Conservation (phyloP, 2,797 vertebrate species). For the Diplodus puntazzo region DNA sequence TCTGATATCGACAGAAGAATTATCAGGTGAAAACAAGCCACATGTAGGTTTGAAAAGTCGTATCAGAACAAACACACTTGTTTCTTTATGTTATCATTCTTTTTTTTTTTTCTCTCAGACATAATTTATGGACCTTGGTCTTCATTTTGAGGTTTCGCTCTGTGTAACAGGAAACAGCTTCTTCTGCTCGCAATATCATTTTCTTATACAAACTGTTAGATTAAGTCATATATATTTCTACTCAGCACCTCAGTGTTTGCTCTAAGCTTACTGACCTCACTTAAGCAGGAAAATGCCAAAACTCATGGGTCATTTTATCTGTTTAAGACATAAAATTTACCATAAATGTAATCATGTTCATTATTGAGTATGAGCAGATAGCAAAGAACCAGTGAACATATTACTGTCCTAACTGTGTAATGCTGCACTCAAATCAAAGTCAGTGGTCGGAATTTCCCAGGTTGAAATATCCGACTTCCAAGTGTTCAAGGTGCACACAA, state of each 20-base stretch:
- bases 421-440: no score
- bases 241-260: neutral
- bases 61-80: neutral
- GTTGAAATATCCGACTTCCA: no score
- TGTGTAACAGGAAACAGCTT: conserved; percentile 4
- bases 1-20: neutral
- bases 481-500: no score
- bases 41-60: neutral
- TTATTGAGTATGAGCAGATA: neutral
- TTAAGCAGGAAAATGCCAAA: neutral
- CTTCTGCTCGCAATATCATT: no score
- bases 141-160: neutral
- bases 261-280: neutral
- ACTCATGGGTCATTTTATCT: neutral
- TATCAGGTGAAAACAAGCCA: neutral
- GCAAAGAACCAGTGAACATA: neutral
- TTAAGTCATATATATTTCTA: neutral
- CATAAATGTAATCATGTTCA: no score
- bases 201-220: neutral
- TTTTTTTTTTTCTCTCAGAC: neutral
- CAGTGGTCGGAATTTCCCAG: no score
- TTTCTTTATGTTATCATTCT: neutral
- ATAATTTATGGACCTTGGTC: neutral
- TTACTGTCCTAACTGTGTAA: no score
- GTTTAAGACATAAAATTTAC: neutral